Evolutionary conservation across 2,113 vertebrate genomes (phyloP).

Genomic region (Phocoena phocoena): DNA sequence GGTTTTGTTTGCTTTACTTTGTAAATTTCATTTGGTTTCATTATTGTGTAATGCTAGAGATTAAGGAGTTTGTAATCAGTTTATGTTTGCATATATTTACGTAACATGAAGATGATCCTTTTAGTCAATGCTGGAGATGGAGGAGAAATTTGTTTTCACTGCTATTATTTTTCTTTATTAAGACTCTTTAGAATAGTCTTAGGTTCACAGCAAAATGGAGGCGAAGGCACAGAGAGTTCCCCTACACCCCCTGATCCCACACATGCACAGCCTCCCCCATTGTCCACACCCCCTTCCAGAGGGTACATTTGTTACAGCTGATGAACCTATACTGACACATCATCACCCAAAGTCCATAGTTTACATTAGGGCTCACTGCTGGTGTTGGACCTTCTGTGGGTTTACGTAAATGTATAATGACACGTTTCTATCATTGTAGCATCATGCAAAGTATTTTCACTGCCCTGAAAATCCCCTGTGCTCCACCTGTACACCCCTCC

Average conservation of each 20-base stretch:
- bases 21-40: no score
- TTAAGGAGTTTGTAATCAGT: not conserved
- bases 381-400: fast-evolving
- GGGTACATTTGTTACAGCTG: fast-evolving
- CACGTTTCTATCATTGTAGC: no score
- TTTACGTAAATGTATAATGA: not conserved
- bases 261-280: fast-evolving
- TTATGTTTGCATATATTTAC: not conserved
- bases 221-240: not conserved
- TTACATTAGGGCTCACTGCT: fast-evolving
- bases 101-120: not conserved
- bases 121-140: not conserved
- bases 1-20: not conserved
- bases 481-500: fast-evolving
- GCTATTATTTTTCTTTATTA: not conserved
- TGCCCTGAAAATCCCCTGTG: not conserved
- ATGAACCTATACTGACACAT: fast-evolving
- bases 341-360: not conserved
- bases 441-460: fast-evolving
- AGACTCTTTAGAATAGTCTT: not conserved
- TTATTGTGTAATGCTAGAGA: not conserved
- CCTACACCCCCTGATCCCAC: fast-evolving
- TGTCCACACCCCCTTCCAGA: not conserved
- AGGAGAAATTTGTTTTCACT: not conserved
- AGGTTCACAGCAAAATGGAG: not conserved